phyloP scores from a whole-genome alignment of 2,113 vertebrate species.

The Struthidea cinerea region DNA sequence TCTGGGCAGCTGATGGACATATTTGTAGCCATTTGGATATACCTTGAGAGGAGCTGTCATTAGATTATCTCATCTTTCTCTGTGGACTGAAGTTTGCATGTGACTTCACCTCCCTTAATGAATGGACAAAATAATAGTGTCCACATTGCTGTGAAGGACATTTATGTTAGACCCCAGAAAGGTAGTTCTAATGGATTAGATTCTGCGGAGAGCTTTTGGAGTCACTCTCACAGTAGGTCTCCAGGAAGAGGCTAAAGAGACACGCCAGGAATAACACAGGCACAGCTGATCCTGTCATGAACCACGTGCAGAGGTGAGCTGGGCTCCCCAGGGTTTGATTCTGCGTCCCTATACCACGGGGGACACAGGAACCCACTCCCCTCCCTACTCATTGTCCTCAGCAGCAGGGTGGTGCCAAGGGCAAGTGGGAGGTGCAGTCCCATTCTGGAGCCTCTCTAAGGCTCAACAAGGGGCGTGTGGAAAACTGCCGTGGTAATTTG shows the following conservation, averaged over 20 bases:
- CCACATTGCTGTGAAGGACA: not conserved
- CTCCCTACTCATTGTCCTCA: not conserved
- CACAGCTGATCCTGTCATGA: not conserved
- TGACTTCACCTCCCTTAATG: not conserved
- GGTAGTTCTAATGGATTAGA: not conserved
- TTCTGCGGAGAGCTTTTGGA: not conserved
- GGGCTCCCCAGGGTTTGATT: not conserved
- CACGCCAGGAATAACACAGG: not conserved
- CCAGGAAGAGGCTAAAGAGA: not conserved
- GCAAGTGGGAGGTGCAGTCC: not conserved
- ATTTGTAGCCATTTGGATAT: not conserved
- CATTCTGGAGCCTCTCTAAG: not conserved
- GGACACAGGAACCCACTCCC: not conserved
- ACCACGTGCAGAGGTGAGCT: not conserved
- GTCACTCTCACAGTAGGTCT: not conserved
- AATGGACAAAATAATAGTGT: not conserved
- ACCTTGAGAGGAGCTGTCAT: not conserved
- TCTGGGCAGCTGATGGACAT: not conserved
- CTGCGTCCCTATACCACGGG: accelerated
- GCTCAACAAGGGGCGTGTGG: accelerated
- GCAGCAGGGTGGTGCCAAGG: accelerated
- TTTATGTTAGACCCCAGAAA: not conserved
- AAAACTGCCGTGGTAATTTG: not conserved
- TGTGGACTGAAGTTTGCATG: not conserved
- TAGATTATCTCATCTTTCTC: not conserved